Evolutionary conservation across 2,888 invertebrate genomes (phyloP).

Genomic region (Galerucella pusilla): DNA sequence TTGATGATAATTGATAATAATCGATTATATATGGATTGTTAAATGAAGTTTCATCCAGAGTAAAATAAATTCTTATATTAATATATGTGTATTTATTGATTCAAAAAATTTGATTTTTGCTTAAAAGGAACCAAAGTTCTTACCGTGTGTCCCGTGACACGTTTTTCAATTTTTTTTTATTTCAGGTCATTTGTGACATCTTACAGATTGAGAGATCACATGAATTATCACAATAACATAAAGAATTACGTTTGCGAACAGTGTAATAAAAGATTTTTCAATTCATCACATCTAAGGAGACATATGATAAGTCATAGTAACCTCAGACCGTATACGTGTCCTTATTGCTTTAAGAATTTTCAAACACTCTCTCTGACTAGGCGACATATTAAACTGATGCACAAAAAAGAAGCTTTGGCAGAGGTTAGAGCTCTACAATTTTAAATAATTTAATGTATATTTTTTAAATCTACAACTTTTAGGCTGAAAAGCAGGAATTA

Average conservation of each 20-base stretch:
- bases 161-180: slow-evolving; percentile 25
- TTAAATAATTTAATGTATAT: neutral
- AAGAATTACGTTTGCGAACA: slow-evolving; percentile 60
- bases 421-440: slow-evolving; percentile 13
- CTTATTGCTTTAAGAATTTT: slow-evolving; percentile 71
- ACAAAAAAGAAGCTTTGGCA: slow-evolving; percentile 64
- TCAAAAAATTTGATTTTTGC: too few species aligned
- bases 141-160: too few species aligned
- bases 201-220: slow-evolving; percentile 58
- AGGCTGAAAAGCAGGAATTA: neutral
- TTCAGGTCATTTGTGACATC: slow-evolving; percentile 55
- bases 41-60: too few species aligned
- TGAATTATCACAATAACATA: slow-evolving; percentile 58
- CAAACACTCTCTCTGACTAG: slow-evolving; percentile 71
- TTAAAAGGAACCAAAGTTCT: too few species aligned
- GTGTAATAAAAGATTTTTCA: slow-evolving; percentile 63
- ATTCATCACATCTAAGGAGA: slow-evolving; percentile 59
- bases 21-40: too few species aligned
- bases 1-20: too few species aligned
- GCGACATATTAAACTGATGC: slow-evolving; percentile 72
- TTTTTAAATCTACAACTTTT: neutral
- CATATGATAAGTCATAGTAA: slow-evolving; percentile 63
- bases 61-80: too few species aligned
- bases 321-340: slow-evolving; percentile 69
- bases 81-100: too few species aligned